A percentile compares a stretch with the other conserved stretches of the same genome.
Conservation (phyloP, 2,797 vertebrate species). For the Cottoperca gobio region DNA sequence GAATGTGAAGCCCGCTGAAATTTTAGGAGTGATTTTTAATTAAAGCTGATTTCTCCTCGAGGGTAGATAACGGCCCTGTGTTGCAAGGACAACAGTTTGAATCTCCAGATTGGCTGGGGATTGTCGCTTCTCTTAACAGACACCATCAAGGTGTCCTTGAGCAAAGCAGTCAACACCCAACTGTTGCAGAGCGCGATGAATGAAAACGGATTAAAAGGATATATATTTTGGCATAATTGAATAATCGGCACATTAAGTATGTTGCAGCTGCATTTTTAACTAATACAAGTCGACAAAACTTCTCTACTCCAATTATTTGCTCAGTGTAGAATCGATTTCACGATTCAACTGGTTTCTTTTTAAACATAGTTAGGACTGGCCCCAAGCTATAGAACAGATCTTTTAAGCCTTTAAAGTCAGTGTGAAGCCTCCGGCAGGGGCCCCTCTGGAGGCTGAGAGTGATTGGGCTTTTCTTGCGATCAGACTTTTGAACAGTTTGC, state of each 20-base stretch:
- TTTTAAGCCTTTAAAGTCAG: constrained; percentile 40
- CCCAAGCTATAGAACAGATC: constrained; percentile 21
- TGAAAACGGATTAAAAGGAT: neutral
- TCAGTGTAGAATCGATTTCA: constrained; percentile 36
- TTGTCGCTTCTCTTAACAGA: constrained; percentile 35
- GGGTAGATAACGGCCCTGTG: constrained; percentile 27
- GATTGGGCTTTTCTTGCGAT: constrained; percentile 35
- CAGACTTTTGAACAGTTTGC: constrained; percentile 25
- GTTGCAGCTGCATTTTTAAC: constrained; percentile 1
- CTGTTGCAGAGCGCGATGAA: constrained; percentile 17
- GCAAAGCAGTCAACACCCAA: constrained; percentile 26
- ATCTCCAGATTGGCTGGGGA: constrained; percentile 28
- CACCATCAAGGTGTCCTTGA: constrained; percentile 52
- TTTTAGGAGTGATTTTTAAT: constrained; percentile 59
- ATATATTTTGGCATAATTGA: constrained; percentile 1
- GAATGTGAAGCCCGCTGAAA: constrained; percentile 37
- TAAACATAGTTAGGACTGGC: constrained; percentile 34
- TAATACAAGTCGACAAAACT: neutral
- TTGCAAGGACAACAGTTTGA: constrained; percentile 64
- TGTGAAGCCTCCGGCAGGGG: constrained; percentile 28
- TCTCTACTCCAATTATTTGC: constrained; percentile 18
- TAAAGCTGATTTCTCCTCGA: constrained; percentile 56
- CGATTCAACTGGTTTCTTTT: constrained; percentile 31
- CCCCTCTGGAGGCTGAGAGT: constrained; percentile 25
- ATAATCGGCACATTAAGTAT: constrained; percentile 2